Conservation (phyloP, 2,797 vertebrate genomes). For the Tragopan temminckii region DNA sequence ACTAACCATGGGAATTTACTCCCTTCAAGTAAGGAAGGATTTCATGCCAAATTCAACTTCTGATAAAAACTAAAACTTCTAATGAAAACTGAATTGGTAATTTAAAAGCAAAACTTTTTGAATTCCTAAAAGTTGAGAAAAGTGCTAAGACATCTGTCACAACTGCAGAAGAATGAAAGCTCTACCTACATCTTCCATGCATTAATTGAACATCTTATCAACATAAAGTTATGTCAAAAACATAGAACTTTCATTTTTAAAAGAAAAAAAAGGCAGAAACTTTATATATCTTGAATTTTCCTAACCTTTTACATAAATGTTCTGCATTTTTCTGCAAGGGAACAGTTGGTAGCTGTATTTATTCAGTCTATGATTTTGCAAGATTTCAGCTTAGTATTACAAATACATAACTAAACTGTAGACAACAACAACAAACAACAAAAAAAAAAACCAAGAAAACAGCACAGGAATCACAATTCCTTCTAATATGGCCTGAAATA, state of each 20-base stretch:
- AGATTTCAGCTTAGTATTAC: neutral
- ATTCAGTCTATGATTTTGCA: neutral
- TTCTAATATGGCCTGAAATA: neutral
- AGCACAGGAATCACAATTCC: rapidly evolving
- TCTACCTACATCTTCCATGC: neutral
- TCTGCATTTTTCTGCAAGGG: neutral
- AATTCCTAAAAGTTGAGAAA: neutral
- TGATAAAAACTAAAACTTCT: neutral
- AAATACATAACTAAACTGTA: neutral
- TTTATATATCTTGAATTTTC: neutral
- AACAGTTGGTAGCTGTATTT: neutral
- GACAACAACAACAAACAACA: neutral
- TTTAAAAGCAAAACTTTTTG: neutral
- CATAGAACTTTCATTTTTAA: neutral
- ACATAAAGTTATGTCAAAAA: neutral
- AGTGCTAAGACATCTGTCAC: neutral
- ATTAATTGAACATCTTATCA: neutral
- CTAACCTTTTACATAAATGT: neutral
- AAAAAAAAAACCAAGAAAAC: neutral
- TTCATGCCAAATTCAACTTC: neutral
- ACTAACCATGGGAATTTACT: neutral
- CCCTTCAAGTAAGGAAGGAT: neutral
- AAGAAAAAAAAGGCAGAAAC: rapidly evolving
- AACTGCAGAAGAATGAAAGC: neutral
- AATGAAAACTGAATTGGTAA: neutral